These are phyloP conservation scores for Gonioctena quinquepunctata DNA, from an alignment of 1,140 invertebrate species.

Conservation along the genomic window DNA sequence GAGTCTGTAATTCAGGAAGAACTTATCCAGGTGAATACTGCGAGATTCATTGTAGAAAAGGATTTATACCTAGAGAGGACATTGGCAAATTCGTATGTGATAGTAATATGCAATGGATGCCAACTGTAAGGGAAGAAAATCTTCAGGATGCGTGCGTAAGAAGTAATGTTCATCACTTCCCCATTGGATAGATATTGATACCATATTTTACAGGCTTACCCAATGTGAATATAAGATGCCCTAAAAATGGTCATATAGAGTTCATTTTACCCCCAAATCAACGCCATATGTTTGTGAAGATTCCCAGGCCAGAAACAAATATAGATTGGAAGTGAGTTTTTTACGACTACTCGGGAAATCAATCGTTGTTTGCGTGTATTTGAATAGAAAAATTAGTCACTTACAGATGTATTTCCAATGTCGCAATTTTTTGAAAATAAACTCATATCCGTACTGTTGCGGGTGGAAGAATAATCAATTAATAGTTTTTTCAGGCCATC, in stretches of 20 bases:
- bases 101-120: conserved; percentile 50
- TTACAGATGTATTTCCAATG: no score
- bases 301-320: conserved; percentile 69
- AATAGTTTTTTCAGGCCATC: no score
- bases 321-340: conserved; percentile 59
- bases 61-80: conserved; percentile 44
- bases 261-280: conserved; percentile 62
- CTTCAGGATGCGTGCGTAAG: conserved; percentile 36
- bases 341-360: no score
- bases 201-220: conserved; percentile 18
- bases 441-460: no score
- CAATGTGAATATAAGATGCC: conserved; percentile 68
- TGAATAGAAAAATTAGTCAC: no score
- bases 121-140: conserved; percentile 27
- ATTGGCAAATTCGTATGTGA: conserved; percentile 29
- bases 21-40: conserved; percentile 56
- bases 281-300: conserved; percentile 60
- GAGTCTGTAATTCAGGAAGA: conserved; percentile 54
- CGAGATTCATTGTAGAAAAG: conserved; percentile 53
- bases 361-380: no score
- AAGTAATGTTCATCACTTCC: conserved; percentile 18
- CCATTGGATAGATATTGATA: neutral
- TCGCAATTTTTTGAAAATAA: no score
- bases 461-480: no score
- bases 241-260: conserved; percentile 59